Percentiles rank a stretch among this genome's conserved stretches.
Conservation (phyloP, 2,113 vertebrate genomes). For the Microtus oregoni region DNA sequence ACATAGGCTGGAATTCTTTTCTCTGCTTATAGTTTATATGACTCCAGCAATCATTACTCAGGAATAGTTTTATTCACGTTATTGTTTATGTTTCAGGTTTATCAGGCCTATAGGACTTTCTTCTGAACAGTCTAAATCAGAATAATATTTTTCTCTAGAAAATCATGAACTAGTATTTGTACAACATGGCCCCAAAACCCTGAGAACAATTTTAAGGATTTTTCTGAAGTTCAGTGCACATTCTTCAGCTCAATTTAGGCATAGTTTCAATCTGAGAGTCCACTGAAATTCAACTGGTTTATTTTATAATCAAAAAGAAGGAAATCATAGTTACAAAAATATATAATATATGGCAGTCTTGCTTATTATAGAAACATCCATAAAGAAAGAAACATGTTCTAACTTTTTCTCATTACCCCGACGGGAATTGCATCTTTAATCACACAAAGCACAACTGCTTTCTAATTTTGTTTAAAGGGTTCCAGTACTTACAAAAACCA, state of each 20-base stretch:
- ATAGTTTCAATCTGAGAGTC: slow-evolving; percentile 84
- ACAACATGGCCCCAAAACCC: slow-evolving; percentile 81
- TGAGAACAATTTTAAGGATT: slow-evolving; percentile 84
- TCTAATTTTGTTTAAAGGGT: slow-evolving; percentile 95
- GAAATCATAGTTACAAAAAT: slow-evolving; percentile 87
- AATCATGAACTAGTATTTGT: slow-evolving; percentile 78
- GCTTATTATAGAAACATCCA: slow-evolving; percentile 89
- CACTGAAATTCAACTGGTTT: slow-evolving; percentile 84
- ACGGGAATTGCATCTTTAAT: slow-evolving; percentile 92
- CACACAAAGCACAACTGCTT: slow-evolving; percentile 89
- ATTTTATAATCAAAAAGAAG: slow-evolving; percentile 88
- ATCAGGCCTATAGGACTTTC: slow-evolving; percentile 69
- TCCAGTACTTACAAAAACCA: slow-evolving; percentile 95
- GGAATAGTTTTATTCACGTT: slow-evolving; percentile 59
- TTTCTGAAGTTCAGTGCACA: slow-evolving; percentile 83
- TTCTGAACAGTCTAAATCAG: slow-evolving; percentile 67
- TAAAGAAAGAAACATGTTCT: slow-evolving; percentile 89
- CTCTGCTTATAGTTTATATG: slow-evolving; percentile 60
- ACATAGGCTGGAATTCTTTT: slow-evolving; percentile 31
- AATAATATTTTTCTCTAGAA: slow-evolving; percentile 79
- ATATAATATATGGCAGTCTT: slow-evolving; percentile 86
- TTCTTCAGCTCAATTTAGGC: slow-evolving; percentile 86
- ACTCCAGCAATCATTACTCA: slow-evolving; percentile 58
- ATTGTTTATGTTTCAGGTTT: slow-evolving; percentile 71
- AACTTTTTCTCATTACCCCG: slow-evolving; percentile 90